Conservation (phyloP, 2,888 invertebrate species). For the Clanis bilineata region DNA sequence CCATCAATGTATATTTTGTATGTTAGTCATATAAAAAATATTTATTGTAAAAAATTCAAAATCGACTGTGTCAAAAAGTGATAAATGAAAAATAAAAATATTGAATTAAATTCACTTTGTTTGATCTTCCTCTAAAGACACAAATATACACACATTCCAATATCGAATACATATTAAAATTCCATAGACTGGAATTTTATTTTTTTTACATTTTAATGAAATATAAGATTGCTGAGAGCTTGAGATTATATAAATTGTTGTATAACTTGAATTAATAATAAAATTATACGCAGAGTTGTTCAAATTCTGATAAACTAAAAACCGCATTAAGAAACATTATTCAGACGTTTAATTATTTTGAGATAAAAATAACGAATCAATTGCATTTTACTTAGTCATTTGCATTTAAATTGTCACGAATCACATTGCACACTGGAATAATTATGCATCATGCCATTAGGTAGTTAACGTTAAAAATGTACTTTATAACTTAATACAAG, state of each 20-base stretch:
- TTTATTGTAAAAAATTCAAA: conserved; percentile 76
- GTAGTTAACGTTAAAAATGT: background rate
- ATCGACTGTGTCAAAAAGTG: conserved; percentile 66
- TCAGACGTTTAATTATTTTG: background rate
- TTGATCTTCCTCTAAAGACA: background rate
- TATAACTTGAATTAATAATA: background rate
- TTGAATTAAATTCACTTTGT: conserved; percentile 30
- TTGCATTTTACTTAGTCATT: background rate
- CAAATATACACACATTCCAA: background rate
- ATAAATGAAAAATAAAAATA: conserved; percentile 71
- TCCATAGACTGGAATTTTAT: too few species aligned
- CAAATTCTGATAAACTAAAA: background rate
- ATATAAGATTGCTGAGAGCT: background rate
- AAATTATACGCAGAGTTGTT: background rate
- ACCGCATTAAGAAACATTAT: background rate
- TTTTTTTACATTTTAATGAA: too few species aligned
- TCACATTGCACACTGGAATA: background rate
- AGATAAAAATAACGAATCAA: background rate
- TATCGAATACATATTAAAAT: too few species aligned
- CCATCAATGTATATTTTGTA: conserved; percentile 70
- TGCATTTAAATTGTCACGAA: conserved; percentile 3
- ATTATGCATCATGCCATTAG: background rate
- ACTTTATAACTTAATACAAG: background rate
- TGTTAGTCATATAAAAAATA: conserved; percentile 66
- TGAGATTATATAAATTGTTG: too few species aligned